phyloP scores from a whole-genome alignment of 2,113 vertebrate genomes.

The Nothobranchius furzeri region DNA sequence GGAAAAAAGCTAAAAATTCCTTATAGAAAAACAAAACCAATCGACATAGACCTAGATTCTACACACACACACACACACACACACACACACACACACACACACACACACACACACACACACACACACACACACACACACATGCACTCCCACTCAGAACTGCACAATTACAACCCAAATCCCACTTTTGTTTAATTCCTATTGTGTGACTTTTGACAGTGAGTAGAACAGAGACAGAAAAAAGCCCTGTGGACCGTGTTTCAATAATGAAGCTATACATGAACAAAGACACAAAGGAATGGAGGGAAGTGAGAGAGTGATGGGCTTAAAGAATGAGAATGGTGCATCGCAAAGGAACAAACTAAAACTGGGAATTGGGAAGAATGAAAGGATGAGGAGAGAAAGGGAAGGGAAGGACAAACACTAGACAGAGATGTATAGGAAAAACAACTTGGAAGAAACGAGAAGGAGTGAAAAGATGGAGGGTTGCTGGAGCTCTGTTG shows the following conservation, averaged over 20 bases:
- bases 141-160: neutral
- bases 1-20: neutral
- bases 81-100: too few species aligned
- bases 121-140: too few species aligned
- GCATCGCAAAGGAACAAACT: conserved; percentile 55
- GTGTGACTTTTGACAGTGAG: conserved; percentile 45
- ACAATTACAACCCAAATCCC: conserved; percentile 56
- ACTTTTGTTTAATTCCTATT: conserved; percentile 62
- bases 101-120: too few species aligned
- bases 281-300: conserved; percentile 65
- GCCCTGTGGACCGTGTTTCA: conserved; percentile 52
- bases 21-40: neutral
- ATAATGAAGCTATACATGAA: conserved; percentile 65
- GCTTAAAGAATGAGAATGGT: conserved; percentile 62
- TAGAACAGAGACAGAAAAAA: conserved; percentile 24
- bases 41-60: neutral
- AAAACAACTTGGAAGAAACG: conserved; percentile 21
- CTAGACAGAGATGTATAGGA: conserved; percentile 15
- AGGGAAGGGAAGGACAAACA: conserved; percentile 24
- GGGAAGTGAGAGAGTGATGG: conserved; percentile 51
- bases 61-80: neutral
- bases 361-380: conserved; percentile 65
- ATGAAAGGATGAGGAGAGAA: conserved; percentile 49
- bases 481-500: conserved; percentile 50
- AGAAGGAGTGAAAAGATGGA: conserved; percentile 13